A percentile compares a stretch with the other conserved stretches of the same genome.
Conservation (phyloP, 2,797 vertebrate genomes). For the Myotis vivesi region DNA sequence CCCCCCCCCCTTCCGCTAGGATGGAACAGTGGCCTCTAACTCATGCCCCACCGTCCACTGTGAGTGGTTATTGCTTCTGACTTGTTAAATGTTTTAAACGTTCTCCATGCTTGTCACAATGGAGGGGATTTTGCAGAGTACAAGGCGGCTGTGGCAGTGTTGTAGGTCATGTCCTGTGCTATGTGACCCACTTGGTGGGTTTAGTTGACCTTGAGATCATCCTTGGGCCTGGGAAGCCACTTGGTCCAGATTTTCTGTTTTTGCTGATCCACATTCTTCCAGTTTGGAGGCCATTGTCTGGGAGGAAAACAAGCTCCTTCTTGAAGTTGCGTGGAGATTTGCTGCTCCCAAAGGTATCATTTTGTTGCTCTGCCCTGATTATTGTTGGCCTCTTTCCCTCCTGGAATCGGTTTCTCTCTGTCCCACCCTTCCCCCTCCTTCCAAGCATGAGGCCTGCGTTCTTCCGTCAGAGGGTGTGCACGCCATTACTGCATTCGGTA, state of each 20-base stretch:
- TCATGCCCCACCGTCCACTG: neutral
- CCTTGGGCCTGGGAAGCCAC: neutral
- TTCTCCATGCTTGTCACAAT: neutral
- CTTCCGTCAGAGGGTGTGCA: neutral
- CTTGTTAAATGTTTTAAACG: neutral
- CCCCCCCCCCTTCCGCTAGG: neutral
- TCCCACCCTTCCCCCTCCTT: neutral
- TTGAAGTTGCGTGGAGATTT: neutral
- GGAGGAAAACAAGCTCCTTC: neutral
- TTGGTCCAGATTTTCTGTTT: neutral
- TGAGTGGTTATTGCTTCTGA: neutral
- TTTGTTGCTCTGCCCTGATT: neutral
- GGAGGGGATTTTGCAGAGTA: neutral
- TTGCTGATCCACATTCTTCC: neutral
- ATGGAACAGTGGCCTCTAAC: neutral
- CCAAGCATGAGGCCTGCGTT: neutral
- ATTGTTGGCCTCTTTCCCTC: neutral
- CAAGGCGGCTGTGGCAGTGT: too few species aligned
- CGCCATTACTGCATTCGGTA: neutral
- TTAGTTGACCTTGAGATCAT: neutral
- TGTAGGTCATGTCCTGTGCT: neutral
- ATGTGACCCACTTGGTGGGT: neutral
- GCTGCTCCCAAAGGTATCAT: neutral
- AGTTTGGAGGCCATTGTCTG: neutral
- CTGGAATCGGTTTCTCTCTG: neutral